Percentiles rank a stretch among this genome's conserved stretches.
phyloP scores from a whole-genome alignment of 2,888 invertebrate genomes.

The Endomychus coccineus region DNA sequence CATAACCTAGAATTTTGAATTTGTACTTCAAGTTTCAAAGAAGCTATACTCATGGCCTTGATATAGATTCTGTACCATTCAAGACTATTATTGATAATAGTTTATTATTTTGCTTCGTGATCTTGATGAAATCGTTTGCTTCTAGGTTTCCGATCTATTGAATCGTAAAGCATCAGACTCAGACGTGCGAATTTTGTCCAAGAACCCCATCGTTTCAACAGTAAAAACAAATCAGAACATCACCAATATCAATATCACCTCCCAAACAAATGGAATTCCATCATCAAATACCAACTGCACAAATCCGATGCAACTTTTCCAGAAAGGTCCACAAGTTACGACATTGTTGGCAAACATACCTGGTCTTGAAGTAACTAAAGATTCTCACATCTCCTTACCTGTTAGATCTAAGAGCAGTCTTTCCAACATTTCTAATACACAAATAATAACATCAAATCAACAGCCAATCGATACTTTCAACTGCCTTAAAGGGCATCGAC shows the following conservation, averaged over 20 bases:
- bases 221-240: constrained; percentile 58
- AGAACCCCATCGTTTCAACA: constrained; percentile 40
- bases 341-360: constrained; percentile 61
- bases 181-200: constrained; percentile 30
- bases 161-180: constrained; percentile 34
- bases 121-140: no score
- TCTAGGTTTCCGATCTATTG: constrained; percentile 46
- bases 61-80: no score
- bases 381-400: constrained; percentile 38
- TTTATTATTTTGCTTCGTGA: no score
- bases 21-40: no score
- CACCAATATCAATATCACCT: constrained; percentile 63
- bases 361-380: constrained; percentile 46
- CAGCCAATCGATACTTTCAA: constrained; percentile 29
- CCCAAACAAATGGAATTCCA: constrained; percentile 29
- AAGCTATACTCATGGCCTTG: no score
- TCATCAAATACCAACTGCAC: constrained; percentile 7
- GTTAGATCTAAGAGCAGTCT: constrained; percentile 46
- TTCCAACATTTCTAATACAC: constrained; percentile 52
- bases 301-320: constrained; percentile 31
- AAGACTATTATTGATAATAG: no score
- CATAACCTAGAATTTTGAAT: no score
- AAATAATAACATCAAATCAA: constrained; percentile 40
- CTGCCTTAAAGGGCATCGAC: constrained; percentile 32
- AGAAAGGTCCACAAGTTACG: constrained; percentile 73